Percentiles rank a stretch among this genome's conserved stretches.
Evolutionary conservation across 2,888 invertebrate genomes (phyloP).

Genomic region (Drosophila yooni): DNA sequence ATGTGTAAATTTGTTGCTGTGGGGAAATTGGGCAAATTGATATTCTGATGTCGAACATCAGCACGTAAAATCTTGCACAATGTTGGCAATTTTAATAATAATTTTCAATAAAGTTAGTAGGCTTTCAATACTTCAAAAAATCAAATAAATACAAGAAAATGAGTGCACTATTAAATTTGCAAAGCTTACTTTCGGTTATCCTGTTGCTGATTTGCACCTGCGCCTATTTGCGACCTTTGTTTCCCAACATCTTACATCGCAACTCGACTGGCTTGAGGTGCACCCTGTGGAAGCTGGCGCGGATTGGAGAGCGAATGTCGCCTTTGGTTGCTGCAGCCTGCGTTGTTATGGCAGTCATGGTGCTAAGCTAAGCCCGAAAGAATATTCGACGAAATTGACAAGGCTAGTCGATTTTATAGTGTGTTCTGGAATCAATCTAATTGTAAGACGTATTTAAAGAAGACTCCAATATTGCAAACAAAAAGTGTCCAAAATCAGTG

Average conservation of each 20-base stretch:
- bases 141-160: background rate
- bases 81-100: background rate
- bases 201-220: constrained; percentile 98
- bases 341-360: constrained; percentile 94
- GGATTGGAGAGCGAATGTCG: constrained; percentile 98
- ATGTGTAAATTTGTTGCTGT: background rate
- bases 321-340: constrained; percentile 97
- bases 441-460: background rate
- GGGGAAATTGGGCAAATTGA: background rate
- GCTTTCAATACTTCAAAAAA: background rate
- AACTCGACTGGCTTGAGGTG: constrained; percentile 98
- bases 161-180: constrained; percentile 99
- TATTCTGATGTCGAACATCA: background rate
- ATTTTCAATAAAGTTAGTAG: background rate
- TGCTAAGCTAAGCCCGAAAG: constrained; percentile 86
- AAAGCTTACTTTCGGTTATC: constrained; percentile 96
- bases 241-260: constrained; percentile 95
- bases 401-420: background rate
- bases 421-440: background rate
- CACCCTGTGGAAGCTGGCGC: constrained; percentile 98
- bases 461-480: background rate
- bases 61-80: background rate
- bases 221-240: constrained; percentile 95
- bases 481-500: background rate
- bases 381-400: background rate